Evolutionary conservation across 2,113 vertebrate species (phyloP).

Genomic region (Capreolus pygargus): DNA sequence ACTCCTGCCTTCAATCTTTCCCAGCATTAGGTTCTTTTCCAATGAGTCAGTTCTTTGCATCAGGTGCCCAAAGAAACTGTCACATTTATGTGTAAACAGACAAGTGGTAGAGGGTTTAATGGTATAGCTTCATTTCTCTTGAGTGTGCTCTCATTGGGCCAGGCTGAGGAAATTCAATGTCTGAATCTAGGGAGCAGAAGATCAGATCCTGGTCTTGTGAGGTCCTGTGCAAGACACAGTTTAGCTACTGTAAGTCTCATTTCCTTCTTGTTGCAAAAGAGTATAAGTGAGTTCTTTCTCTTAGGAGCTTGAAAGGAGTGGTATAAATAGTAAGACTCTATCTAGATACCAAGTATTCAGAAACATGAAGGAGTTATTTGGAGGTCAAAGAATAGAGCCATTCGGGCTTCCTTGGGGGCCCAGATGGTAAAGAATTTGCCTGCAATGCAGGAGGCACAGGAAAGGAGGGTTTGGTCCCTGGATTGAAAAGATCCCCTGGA

Average conservation of each 20-base stretch:
- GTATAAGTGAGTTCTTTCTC: not conserved
- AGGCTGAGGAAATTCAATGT: not conserved
- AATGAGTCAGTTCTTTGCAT: not conserved
- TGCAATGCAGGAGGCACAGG: not conserved
- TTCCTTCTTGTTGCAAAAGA: not conserved
- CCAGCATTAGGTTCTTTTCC: not conserved
- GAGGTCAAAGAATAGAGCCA: not conserved
- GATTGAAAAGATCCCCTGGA: not conserved
- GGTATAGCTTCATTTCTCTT: not conserved
- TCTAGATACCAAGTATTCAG: not conserved
- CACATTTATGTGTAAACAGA: not conserved
- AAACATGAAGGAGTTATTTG: not conserved
- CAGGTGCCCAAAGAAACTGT: not conserved
- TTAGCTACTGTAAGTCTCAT: not conserved
- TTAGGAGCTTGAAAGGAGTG: not conserved
- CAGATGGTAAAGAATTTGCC: not conserved
- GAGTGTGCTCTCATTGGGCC: not conserved
- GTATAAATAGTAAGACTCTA: not conserved
- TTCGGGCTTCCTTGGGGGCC: not conserved
- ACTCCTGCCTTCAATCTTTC: not conserved
- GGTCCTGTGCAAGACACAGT: not conserved
- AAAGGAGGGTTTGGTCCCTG: not conserved
- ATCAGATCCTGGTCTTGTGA: not conserved
- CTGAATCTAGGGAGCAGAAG: not conserved
- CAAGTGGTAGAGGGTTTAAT: not conserved